These are phyloP conservation scores for Silurus asotus DNA, from an alignment of 2,113 vertebrate genomes.

Conservation along the genomic window DNA sequence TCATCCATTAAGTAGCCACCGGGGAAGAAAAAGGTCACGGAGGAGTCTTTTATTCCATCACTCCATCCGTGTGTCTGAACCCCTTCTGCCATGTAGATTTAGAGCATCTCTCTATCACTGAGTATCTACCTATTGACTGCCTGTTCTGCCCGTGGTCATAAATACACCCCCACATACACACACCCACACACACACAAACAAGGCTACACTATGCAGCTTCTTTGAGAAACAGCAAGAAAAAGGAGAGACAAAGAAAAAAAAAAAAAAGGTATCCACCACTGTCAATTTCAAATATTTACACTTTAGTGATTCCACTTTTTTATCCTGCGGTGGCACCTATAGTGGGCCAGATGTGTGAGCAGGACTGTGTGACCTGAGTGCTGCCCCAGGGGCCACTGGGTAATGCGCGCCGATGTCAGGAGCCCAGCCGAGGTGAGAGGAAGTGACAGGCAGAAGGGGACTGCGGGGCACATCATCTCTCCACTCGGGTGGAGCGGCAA, in stretches of 20 bases:
- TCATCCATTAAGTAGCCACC: constrained; percentile 49
- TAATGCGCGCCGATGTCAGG: constrained; percentile 92
- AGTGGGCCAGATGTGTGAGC: constrained; percentile 94
- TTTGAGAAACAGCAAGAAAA: not conserved
- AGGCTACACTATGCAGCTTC: not conserved
- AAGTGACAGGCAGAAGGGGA: constrained; percentile 94
- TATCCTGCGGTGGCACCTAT: constrained; percentile 92
- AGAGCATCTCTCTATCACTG: constrained; percentile 42
- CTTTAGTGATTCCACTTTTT: constrained; percentile 78
- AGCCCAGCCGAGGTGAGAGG: constrained; percentile 94
- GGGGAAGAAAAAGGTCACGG: constrained; percentile 54
- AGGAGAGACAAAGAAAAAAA: constrained; percentile 47
- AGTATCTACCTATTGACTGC: constrained; percentile 61
- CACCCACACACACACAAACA: constrained; percentile 58
- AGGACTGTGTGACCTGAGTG: constrained; percentile 86
- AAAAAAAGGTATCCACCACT: constrained; percentile 67
- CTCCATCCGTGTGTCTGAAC: constrained; percentile 53
- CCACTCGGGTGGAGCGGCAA: constrained; percentile 98
- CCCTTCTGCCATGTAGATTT: constrained; percentile 51
- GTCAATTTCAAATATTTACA: constrained; percentile 66
- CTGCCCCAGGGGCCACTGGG: constrained; percentile 86
- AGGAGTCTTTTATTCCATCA: constrained; percentile 54
- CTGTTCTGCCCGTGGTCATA: constrained; percentile 16
- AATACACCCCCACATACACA: constrained; percentile 36
- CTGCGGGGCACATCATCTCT: constrained; percentile 99